Conservation (phyloP, 2,797 vertebrate genomes). For the Schizopygopsis pylzovi region DNA sequence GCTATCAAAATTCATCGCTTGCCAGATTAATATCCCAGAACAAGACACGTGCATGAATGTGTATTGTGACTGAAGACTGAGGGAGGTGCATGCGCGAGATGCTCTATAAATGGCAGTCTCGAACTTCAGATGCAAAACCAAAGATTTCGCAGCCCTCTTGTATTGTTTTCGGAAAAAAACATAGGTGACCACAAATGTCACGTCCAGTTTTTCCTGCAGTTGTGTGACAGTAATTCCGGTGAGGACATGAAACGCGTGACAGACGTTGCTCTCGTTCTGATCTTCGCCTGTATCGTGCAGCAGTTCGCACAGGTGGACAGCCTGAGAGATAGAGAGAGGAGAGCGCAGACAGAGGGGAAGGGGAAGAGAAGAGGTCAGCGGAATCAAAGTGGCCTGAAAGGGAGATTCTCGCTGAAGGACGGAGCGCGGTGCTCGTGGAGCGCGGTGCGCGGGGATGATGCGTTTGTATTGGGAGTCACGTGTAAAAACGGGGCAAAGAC, state of each 20-base stretch:
- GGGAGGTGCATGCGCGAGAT: conserved; percentile 39
- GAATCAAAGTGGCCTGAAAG: conserved; percentile 65
- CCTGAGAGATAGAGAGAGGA: conserved; percentile 67
- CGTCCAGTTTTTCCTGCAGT: conserved; percentile 56
- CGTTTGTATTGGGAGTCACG: conserved; percentile 67
- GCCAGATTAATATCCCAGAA: not conserved
- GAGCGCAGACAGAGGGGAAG: conserved; percentile 59
- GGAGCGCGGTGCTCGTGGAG: conserved; percentile 84
- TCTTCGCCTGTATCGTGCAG: conserved; percentile 75
- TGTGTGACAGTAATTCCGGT: conserved; percentile 11
- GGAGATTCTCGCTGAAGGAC: conserved; percentile 80
- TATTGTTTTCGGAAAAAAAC: not conserved
- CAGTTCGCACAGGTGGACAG: conserved; percentile 70
- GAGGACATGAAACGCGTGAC: conserved; percentile 71
- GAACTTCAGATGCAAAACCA: conserved; percentile 46
- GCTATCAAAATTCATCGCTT: not conserved
- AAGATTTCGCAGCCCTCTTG: conserved; percentile 10
- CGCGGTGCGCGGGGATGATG: conserved; percentile 59
- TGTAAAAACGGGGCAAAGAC: conserved; percentile 72
- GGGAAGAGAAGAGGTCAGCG: conserved; percentile 44
- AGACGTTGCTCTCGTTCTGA: conserved; percentile 73
- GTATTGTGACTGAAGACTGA: not conserved
- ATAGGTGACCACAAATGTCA: not conserved
- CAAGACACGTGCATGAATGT: not conserved
- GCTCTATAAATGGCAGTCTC: conserved; percentile 56